Evolutionary conservation across 2,888 invertebrate genomes (phyloP).

Genomic region (Orchestes rusci): DNA sequence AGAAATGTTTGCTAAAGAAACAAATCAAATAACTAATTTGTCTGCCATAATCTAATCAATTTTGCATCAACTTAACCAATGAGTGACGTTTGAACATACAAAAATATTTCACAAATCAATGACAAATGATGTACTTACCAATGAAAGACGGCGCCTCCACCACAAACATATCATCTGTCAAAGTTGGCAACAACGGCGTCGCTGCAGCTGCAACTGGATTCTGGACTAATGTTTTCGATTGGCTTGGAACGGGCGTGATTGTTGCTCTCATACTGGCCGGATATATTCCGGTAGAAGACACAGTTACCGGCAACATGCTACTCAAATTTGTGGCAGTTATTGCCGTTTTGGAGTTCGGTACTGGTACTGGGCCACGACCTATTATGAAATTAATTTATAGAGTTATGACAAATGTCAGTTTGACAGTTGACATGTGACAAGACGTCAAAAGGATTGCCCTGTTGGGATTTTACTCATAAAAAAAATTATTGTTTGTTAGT

Average conservation of each 20-base stretch:
- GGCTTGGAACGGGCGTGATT: slow-evolving; percentile 47
- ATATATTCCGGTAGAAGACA: slow-evolving; percentile 59
- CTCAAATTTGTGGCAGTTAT: slow-evolving; percentile 38
- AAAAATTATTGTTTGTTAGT: too few species aligned
- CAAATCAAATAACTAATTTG: too few species aligned
- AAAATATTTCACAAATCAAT: too few species aligned
- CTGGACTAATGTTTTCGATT: neutral
- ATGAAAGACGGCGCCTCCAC: slow-evolving; percentile 90
- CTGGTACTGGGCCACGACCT: slow-evolving; percentile 53
- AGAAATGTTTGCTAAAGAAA: too few species aligned
- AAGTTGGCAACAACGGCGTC: slow-evolving; percentile 63
- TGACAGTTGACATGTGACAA: too few species aligned
- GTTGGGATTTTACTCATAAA: too few species aligned
- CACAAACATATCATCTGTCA: slow-evolving; percentile 89
- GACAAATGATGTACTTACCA: too few species aligned
- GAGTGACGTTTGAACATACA: too few species aligned
- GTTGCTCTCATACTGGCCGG: slow-evolving; percentile 54
- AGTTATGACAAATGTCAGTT: neutral
- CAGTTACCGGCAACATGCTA: slow-evolving; percentile 45
- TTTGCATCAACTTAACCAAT: too few species aligned
- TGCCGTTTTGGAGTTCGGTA: slow-evolving; percentile 34
- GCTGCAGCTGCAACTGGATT: slow-evolving; percentile 26
- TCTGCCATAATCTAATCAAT: too few species aligned
- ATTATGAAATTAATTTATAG: slow-evolving; percentile 41
- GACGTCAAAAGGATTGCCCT: too few species aligned